These are phyloP conservation scores for Pandemis corylana DNA, from an alignment of 2,888 invertebrate genomes.

Conservation along the genomic window DNA sequence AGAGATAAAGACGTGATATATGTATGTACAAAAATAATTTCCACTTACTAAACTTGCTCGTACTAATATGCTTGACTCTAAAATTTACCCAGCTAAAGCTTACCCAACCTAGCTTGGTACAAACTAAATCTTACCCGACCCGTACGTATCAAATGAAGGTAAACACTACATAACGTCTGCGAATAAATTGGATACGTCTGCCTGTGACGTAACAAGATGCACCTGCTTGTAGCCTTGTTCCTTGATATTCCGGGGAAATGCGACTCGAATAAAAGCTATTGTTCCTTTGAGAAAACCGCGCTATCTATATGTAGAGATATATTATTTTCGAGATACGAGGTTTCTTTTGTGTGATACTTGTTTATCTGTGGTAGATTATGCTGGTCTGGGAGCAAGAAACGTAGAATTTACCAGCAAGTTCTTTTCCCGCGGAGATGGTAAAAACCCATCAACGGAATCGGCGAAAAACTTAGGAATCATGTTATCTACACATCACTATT, in stretches of 20 bases:
- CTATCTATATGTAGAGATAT: not conserved
- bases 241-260: conserved; percentile 31
- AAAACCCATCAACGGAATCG: too few species aligned
- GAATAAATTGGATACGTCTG: conserved; percentile 39
- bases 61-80: not conserved
- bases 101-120: not conserved
- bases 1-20: too few species aligned
- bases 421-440: too few species aligned
- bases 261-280: conserved; percentile 26
- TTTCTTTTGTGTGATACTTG: not conserved
- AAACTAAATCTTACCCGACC: not conserved
- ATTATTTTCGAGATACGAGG: not conserved
- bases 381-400: too few species aligned
- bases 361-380: not conserved
- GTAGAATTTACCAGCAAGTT: too few species aligned
- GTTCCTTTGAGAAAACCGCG: conserved; percentile 9
- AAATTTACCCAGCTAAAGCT: not conserved
- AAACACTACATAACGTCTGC: conserved; percentile 20
- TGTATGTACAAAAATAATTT: not conserved
- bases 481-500: too few species aligned
- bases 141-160: conserved; percentile 5
- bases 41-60: not conserved
- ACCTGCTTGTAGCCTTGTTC: conserved; percentile 24
- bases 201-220: conserved; percentile 36
- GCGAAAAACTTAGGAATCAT: too few species aligned